Evolutionary conservation across 2,888 invertebrate genomes (phyloP).

Genomic region (Cephus pygmeus): DNA sequence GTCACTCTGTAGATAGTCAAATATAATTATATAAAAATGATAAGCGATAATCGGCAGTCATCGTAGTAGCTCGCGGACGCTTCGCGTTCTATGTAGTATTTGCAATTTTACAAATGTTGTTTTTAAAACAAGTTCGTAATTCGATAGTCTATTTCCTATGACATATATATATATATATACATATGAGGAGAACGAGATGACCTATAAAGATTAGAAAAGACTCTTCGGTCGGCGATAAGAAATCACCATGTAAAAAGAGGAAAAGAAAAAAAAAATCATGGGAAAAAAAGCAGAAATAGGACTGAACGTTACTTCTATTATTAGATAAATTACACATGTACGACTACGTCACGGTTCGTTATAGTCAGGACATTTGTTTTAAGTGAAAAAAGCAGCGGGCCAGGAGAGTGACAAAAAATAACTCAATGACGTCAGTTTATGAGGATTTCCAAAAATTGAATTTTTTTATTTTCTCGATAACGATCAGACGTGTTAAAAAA

Average conservation of each 20-base stretch:
- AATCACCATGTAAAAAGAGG: constrained; percentile 42
- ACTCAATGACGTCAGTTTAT: neutral
- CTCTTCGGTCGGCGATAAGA: neutral
- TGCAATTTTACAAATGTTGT: constrained; percentile 19
- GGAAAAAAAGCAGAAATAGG: constrained; percentile 17
- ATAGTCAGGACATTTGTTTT: constrained; percentile 44
- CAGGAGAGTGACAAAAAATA: neutral
- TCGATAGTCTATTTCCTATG: constrained; percentile 45
- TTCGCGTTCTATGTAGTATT: constrained; percentile 34
- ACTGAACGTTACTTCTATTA: constrained; percentile 50
- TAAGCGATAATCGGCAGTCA: constrained; percentile 19
- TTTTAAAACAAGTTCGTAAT: constrained; percentile 39
- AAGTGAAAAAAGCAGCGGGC: neutral
- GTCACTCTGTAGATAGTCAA: constrained; percentile 44
- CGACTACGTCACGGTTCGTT: constrained; percentile 41
- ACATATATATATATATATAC: constrained; percentile 7
- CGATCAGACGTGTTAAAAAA: neutral
- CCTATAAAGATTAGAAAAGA: neutral
- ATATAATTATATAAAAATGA: constrained; percentile 37
- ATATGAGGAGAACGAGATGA: neutral
- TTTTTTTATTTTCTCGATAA: neutral
- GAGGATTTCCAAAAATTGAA: neutral
- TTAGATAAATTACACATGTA: constrained; percentile 44
- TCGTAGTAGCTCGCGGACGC: constrained; percentile 25
- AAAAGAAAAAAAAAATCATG: neutral